These are phyloP conservation scores for Orthosia gracilis DNA, from an alignment of 2,888 invertebrate genomes.

Conservation along the genomic window DNA sequence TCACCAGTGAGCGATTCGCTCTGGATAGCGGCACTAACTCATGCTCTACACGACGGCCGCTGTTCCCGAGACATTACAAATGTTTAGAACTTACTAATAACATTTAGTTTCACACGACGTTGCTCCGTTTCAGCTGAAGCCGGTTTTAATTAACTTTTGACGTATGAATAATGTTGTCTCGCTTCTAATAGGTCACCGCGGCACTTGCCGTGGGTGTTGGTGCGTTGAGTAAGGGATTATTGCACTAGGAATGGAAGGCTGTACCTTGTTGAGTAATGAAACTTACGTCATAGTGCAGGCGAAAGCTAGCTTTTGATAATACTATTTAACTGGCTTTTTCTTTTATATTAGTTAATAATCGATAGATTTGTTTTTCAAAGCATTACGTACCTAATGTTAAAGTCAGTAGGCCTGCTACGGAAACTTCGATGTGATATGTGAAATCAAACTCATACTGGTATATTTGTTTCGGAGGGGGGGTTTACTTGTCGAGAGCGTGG, in stretches of 20 bases:
- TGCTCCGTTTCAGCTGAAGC: conserved; percentile 49
- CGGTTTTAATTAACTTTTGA: conserved; percentile 61
- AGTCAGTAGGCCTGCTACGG: too few species aligned
- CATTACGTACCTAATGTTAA: too few species aligned
- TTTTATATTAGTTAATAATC: too few species aligned
- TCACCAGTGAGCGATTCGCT: conserved; percentile 41
- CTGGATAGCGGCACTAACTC: conserved; percentile 57
- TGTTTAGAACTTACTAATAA: conserved; percentile 61
- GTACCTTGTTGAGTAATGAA: not conserved
- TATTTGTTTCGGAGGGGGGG: too few species aligned
- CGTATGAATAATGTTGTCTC: conserved; percentile 45
- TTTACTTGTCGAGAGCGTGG: too few species aligned
- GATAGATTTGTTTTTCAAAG: not conserved
- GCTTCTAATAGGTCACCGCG: conserved; percentile 23
- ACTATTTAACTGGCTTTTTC: not conserved
- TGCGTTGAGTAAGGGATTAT: not conserved
- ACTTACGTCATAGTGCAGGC: not conserved
- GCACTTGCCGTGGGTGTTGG: conserved; percentile 20
- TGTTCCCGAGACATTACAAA: conserved; percentile 61
- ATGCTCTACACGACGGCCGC: conserved; percentile 54
- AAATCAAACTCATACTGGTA: too few species aligned
- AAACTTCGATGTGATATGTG: too few species aligned
- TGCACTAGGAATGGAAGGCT: not conserved
- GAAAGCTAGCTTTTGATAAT: not conserved
- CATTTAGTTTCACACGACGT: conserved; percentile 56